Evolutionary conservation across 2,888 invertebrate species (phyloP).

Genomic region (Chrysolina americana): DNA sequence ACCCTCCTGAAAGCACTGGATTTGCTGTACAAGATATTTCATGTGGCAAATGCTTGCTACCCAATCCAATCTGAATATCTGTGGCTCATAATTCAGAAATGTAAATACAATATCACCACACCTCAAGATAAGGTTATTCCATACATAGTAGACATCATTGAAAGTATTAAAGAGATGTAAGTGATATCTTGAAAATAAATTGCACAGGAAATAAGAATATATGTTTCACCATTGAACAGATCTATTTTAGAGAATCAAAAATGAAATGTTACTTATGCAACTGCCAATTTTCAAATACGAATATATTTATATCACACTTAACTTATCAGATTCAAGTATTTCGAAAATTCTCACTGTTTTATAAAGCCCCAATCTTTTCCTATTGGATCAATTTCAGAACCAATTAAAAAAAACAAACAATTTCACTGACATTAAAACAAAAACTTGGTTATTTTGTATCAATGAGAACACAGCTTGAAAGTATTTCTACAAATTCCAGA

Average conservation of each 20-base stretch:
- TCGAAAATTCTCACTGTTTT: constrained; percentile 30
- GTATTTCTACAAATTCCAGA: constrained; percentile 36
- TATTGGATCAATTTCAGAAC: constrained; percentile 28
- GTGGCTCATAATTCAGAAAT: constrained; percentile 36
- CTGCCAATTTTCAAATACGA: constrained; percentile 1
- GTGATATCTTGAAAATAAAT: background rate
- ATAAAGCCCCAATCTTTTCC: constrained; percentile 21
- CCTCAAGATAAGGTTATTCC: constrained; percentile 35
- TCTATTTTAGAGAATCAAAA: constrained; percentile 12
- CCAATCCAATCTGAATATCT: constrained; percentile 31
- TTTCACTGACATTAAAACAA: constrained; percentile 31
- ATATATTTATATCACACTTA: constrained; percentile 15
- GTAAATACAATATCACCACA: constrained; percentile 32
- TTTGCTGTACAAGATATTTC: constrained; percentile 23
- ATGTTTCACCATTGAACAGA: constrained; percentile 1
- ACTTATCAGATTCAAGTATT: constrained; percentile 28
- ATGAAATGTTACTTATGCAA: constrained; percentile 25
- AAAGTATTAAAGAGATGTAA: constrained; percentile 15
- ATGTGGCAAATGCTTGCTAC: constrained; percentile 31
- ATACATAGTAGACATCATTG: constrained; percentile 31
- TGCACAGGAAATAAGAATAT: background rate
- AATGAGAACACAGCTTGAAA: constrained; percentile 25
- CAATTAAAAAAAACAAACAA: constrained; percentile 11
- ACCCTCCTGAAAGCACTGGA: constrained; percentile 28
- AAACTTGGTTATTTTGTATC: constrained; percentile 31